These are phyloP conservation scores for Sminthurides aquaticus DNA, from an alignment of 2,888 invertebrate species.

Conservation along the genomic window DNA sequence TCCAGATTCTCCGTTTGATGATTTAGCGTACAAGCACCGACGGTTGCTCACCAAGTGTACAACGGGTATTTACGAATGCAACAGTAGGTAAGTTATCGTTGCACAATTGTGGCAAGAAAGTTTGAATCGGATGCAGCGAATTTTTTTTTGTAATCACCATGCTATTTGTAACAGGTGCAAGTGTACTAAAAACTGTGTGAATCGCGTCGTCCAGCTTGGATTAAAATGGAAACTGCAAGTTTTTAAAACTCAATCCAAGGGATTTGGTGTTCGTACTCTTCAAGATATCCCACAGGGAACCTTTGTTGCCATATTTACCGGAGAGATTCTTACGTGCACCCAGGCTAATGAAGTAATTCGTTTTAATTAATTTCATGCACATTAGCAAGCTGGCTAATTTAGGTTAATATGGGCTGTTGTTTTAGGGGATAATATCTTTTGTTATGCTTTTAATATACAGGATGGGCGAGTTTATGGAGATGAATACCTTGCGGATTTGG, in stretches of 20 bases:
- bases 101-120: constrained; percentile 56
- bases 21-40: constrained; percentile 71
- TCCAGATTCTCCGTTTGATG: constrained; percentile 50
- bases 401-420: too few species aligned
- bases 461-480: constrained; percentile 80
- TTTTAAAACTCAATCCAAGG: constrained; percentile 75
- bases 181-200: constrained; percentile 77
- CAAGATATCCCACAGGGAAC: constrained; percentile 91
- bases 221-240: constrained; percentile 79
- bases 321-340: constrained; percentile 80
- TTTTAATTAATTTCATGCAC: too few species aligned
- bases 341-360: constrained; percentile 64
- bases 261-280: constrained; percentile 90
- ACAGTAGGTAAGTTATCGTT: constrained; percentile 56
- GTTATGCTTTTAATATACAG: too few species aligned
- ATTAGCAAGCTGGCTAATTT: too few species aligned
- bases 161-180: constrained; percentile 59
- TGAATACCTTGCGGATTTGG: constrained; percentile 92
- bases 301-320: constrained; percentile 93
- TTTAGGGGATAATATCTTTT: not conserved
- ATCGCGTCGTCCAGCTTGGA: constrained; percentile 90
- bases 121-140: not conserved
- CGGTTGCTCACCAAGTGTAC: constrained; percentile 72
- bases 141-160: not conserved
- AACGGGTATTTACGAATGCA: constrained; percentile 94